Conservation (phyloP, 2,888 invertebrate species). For the Agapostemon virescens region DNA sequence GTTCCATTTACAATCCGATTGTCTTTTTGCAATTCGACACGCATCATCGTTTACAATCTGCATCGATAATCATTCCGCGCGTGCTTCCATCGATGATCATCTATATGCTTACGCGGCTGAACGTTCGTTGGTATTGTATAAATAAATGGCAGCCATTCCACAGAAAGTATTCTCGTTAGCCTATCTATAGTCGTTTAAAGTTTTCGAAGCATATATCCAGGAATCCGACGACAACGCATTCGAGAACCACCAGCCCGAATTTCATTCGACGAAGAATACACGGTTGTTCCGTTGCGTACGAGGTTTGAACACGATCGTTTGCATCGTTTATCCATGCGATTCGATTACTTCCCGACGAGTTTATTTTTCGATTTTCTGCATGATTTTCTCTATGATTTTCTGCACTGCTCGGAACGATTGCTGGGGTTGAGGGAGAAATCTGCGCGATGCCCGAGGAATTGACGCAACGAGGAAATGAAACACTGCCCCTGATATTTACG, state of each 20-base stretch:
- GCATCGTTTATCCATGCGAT: constrained; percentile 20
- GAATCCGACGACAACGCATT: constrained; percentile 33
- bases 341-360: background rate
- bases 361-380: no score
- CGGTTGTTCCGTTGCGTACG: constrained; percentile 4
- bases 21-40: background rate
- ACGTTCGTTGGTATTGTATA: constrained; percentile 47
- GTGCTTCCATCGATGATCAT: constrained; percentile 33
- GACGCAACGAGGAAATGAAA: background rate
- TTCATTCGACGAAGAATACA: constrained; percentile 5
- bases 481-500: constrained; percentile 8
- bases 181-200: constrained; percentile 64
- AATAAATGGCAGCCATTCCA: constrained; percentile 63
- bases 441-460: background rate
- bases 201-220: constrained; percentile 63
- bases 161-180: constrained; percentile 68
- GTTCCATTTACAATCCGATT: constrained; percentile 16
- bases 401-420: constrained; percentile 17
- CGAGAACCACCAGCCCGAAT: constrained; percentile 7
- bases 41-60: background rate
- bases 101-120: constrained; percentile 54
- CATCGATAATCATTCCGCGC: constrained; percentile 21
- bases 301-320: constrained; percentile 26
- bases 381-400: background rate
- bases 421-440: background rate